Evolutionary conservation across 1,140 invertebrate genomes (phyloP).

Genomic region (Acyrthosiphon pisum): DNA sequence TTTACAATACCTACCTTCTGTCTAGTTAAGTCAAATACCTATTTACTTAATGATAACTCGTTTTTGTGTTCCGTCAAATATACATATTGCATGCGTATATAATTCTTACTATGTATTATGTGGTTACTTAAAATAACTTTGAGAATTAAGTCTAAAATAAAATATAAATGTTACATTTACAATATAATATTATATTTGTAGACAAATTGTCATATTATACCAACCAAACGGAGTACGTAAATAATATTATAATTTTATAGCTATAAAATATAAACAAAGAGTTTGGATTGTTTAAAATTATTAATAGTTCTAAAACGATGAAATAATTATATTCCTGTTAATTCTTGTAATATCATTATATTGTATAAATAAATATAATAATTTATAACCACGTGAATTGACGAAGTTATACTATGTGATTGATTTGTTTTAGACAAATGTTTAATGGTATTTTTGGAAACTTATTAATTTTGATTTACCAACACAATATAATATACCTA

Average conservation of each 20-base stretch:
- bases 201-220: no score
- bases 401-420: neutral
- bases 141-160: no score
- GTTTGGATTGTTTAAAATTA: neutral
- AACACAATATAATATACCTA: neutral
- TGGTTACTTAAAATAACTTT: no score
- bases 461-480: neutral
- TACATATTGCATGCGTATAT: no score
- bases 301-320: neutral
- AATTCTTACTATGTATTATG: no score
- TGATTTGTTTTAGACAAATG: neutral
- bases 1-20: no score
- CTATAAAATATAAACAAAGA: neutral
- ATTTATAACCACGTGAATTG: neutral
- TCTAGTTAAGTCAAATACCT: no score
- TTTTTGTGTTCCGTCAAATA: no score
- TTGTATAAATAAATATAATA: neutral
- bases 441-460: neutral
- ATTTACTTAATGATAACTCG: no score
- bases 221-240: no score
- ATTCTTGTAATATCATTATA: neutral
- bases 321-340: neutral
- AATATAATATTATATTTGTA: no score
- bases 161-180: no score
- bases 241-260: neutral